Evolutionary conservation across 2,888 invertebrate genomes (phyloP).

Genomic region (Eledone cirrhosa): DNA sequence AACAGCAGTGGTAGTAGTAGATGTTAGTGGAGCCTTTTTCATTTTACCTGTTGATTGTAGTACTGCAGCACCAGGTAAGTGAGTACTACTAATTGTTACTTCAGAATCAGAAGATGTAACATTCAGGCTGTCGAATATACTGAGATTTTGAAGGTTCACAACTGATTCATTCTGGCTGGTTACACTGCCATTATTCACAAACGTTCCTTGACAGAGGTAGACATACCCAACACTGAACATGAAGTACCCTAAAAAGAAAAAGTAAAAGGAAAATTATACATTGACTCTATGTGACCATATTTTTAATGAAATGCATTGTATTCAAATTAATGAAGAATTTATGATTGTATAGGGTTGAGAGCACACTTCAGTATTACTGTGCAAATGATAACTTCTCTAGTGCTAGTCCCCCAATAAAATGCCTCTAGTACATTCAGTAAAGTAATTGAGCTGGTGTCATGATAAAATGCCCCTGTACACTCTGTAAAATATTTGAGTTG

Average conservation of each 20-base stretch:
- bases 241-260: conserved; percentile 3
- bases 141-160: neutral
- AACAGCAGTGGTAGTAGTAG: neutral
- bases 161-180: neutral
- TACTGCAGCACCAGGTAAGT: neutral
- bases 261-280: neutral
- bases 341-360: too few species aligned
- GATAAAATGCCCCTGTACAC: too few species aligned
- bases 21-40: neutral
- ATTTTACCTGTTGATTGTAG: neutral
- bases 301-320: too few species aligned
- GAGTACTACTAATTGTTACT: neutral
- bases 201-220: neutral
- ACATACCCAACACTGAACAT: neutral
- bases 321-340: too few species aligned
- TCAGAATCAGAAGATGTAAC: neutral
- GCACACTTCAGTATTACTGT: too few species aligned
- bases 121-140: neutral
- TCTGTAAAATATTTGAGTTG: too few species aligned
- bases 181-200: too few species aligned
- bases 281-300: too few species aligned
- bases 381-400: too few species aligned
- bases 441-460: too few species aligned
- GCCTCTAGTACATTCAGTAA: too few species aligned
- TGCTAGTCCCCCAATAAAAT: too few species aligned